Base-by-base conservation (phyloP, 2,888 invertebrate genomes). In the Tribolium freemani region DNA sequence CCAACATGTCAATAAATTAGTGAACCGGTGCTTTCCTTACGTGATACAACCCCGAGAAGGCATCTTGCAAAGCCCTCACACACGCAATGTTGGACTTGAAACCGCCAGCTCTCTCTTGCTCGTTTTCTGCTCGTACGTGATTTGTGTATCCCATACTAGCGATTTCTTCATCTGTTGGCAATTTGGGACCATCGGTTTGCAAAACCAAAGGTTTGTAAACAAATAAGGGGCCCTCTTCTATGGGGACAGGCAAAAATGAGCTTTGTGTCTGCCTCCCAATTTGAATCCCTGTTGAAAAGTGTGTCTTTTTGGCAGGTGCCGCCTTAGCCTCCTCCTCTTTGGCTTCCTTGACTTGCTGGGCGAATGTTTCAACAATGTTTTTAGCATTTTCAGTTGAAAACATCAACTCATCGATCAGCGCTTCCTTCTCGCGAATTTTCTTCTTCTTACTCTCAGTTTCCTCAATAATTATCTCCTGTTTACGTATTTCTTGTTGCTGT, bases 321-420 rank as follows among this genome's bases (percentile, higher is more conserved):
- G 87, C 83, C 75, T 87, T 80, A 77, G 83, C 84, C 44, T 82
- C 86, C 67, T 88, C 88, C 77, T 93, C 92, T 78, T 92, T 91
- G 61, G 89, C 89, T 77, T 93, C 91, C 78, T 93, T 91, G 11
- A 89, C 90, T 75, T 89, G 91, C 66, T 92, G 90, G 0, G 93
- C 92, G 86, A 96, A 96, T 8, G 93, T 93, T 75, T 92, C 93
- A 0, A 98, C 88, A 79, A 98, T 97, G 77, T 93, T 93, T 78
- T 93, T 93, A 0, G 98, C 98, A 84, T 97, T 93, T 6, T 93
- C 93, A 77, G 95, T 94, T 0, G 97, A 96, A 84, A 95, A 95
- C 93, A 97, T 97, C 44, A 99, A 88, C 84, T 98, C 97, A 86
- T 98, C 97, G 71, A 99, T 97, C 3, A 99, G 87, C 0, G 96